phyloP scores from a whole-genome alignment of 2,888 invertebrate genomes.

The Malachius bipustulatus region DNA sequence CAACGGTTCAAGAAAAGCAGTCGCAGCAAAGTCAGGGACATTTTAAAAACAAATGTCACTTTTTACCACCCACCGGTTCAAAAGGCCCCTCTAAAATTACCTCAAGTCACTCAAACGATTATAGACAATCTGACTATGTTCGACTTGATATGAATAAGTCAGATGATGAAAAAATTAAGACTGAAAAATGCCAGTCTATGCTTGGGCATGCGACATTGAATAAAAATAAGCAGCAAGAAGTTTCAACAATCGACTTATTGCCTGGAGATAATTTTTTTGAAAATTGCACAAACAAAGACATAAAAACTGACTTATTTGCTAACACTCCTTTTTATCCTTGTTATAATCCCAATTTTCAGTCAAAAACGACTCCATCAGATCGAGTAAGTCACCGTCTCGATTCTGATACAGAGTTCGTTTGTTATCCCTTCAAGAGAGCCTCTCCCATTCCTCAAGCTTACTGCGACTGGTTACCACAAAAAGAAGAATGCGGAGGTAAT shows the following conservation, averaged over 20 bases:
- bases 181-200: conserved; percentile 21
- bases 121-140: conserved; percentile 8
- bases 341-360: conserved; percentile 20
- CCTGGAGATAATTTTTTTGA: too few species aligned
- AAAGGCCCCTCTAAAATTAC: conserved; percentile 21
- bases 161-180: conserved; percentile 20
- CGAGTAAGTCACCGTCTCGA: conserved; percentile 13
- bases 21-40: not conserved
- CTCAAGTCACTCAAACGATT: conserved; percentile 16
- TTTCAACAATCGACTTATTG: too few species aligned
- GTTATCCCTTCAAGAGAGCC: conserved; percentile 20
- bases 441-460: conserved; percentile 31
- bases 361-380: conserved; percentile 12
- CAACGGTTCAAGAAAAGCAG: conserved; percentile 10
- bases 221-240: too few species aligned
- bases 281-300: conserved; percentile 24
- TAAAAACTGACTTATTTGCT: conserved; percentile 30
- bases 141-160: conserved; percentile 11
- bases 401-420: conserved; percentile 20
- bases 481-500: conserved; percentile 33
- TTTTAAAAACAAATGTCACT: conserved; percentile 12
- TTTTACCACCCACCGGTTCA: conserved; percentile 19
- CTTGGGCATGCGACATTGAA: conserved; percentile 14
- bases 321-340: conserved; percentile 34
- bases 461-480: conserved; percentile 35